Conservation (phyloP, 2,113 vertebrate species). For the Caranx ignobilis region DNA sequence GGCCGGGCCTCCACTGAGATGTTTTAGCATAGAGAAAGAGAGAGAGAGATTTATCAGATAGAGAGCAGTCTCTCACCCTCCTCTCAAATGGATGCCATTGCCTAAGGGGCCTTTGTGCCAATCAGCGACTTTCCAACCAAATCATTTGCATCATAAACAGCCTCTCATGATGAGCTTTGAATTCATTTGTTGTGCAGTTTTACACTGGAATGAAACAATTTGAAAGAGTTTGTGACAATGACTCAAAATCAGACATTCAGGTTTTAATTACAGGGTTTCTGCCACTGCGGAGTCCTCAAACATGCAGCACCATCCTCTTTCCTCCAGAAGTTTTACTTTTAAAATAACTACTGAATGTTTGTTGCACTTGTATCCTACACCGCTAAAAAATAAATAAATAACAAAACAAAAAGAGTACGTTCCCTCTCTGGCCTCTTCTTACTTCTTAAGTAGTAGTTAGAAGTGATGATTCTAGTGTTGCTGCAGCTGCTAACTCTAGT, state of each 20-base stretch:
- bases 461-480: constrained; percentile 52
- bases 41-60: constrained; percentile 65
- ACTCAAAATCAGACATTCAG: constrained; percentile 43
- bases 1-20: constrained; percentile 68
- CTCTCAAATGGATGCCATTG: constrained; percentile 64
- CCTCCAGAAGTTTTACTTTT: constrained; percentile 16
- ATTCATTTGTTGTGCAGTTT: constrained; percentile 70
- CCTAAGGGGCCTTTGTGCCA: constrained; percentile 70
- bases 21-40: constrained; percentile 65
- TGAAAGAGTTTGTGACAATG: constrained; percentile 22
- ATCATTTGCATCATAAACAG: constrained; percentile 80
- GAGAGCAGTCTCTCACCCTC: constrained; percentile 58
- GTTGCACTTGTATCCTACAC: constrained; percentile 12
- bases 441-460: constrained; percentile 51
- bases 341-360: constrained; percentile 21
- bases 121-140: constrained; percentile 74
- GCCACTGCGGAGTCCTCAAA: neutral
- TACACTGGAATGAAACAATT: constrained; percentile 40
- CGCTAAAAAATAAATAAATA: constrained; percentile 26
- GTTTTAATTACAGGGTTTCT: constrained; percentile 49
- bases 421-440: constrained; percentile 36
- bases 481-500: constrained; percentile 44
- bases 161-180: constrained; percentile 61
- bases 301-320: neutral
- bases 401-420: constrained; percentile 9